Conservation (phyloP, 1,140 invertebrate genomes). For the Drosophila mojavensis region DNA sequence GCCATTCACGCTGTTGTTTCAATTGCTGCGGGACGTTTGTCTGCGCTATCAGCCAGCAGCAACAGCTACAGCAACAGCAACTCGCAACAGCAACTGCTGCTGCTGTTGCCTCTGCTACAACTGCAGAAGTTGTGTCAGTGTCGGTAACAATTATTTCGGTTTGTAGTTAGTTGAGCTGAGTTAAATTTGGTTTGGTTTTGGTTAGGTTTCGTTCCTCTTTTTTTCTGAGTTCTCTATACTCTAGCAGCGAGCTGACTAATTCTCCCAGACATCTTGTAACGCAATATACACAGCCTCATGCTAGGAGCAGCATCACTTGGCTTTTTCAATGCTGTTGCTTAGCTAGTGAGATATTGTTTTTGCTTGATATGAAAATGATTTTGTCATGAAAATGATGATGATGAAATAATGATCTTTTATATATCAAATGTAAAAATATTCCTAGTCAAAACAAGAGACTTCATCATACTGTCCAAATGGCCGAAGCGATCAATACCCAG, state of each 20-base stretch:
- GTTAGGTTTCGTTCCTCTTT: not conserved
- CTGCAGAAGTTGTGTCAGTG: slow-evolving; percentile 54
- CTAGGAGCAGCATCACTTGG: no score
- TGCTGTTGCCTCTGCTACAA: not conserved
- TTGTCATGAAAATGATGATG: no score
- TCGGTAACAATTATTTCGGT: slow-evolving; percentile 79
- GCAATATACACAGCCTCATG: no score
- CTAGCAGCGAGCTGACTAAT: not conserved
- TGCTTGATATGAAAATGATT: no score
- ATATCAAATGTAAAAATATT: no score
- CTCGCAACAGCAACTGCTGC: slow-evolving; percentile 8
- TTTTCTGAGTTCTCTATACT: not conserved
- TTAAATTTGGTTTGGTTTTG: slow-evolving; percentile 27
- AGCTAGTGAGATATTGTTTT: no score
- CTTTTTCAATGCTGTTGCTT: no score
- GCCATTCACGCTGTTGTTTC: slow-evolving; percentile 41
- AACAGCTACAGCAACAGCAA: slow-evolving; percentile 6
- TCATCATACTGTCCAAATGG: no score
- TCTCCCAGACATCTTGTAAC: no score
- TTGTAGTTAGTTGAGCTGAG: slow-evolving; percentile 62
- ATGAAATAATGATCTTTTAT: no score
- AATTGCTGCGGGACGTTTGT: slow-evolving; percentile 67
- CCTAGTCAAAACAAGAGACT: no score
- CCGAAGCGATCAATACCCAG: no score
- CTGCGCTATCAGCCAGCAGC: slow-evolving; percentile 49